Evolutionary conservation across 2,888 invertebrate species (phyloP), one percentile per base, ranked within the genome.

Genomic region (Agrypnus murinus): DNA sequence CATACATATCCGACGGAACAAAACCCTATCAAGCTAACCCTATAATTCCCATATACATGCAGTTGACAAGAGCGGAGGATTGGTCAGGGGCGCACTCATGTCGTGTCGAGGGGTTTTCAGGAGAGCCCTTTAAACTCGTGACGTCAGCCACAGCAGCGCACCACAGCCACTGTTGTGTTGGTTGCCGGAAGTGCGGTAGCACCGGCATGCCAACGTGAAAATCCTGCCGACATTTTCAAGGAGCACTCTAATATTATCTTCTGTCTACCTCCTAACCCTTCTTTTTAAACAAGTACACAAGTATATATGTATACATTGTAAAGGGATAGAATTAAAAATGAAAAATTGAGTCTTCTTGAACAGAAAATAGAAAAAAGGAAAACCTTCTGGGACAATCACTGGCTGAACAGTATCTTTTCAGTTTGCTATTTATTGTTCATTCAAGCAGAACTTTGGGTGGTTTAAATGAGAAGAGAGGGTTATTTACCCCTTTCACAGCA

Each of bases 51-150:
- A 72, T 65, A 64, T 63, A 53, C 69, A 69, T 72, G 72, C 48
- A 72, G 66, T 66, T 72, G 69, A 69, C 72, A 72, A 69, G 72
- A 65, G 66, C 55, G 38, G 53, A 66, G 69, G 69, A 68, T 69
- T 71, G 74, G 72, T 72, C 74, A 71, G 69, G 71, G 72, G 65
- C 65, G 74, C 72, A 72, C 71, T 74, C 67, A 60, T 69, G 63
- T 63, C 69, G 65, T 58, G 73, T 69, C 53, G 73, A 72, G 68
- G 57, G 58, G 58, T 53, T 25, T n/a, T 25, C 34, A 59, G 34
- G 65, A 74, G 74, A 64, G 71, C 57, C 45, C 72, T 72, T 45
- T 40, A 67, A 72, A 71, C 67, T 65, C 46, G 71, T 71, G 71
- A 71, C 72, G 72, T 72, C 74, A 74, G 71, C 69, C 74, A 40